phyloP scores from a whole-genome alignment of 2,113 vertebrate genomes.

The cattle (Bos taurus) region DNA sequence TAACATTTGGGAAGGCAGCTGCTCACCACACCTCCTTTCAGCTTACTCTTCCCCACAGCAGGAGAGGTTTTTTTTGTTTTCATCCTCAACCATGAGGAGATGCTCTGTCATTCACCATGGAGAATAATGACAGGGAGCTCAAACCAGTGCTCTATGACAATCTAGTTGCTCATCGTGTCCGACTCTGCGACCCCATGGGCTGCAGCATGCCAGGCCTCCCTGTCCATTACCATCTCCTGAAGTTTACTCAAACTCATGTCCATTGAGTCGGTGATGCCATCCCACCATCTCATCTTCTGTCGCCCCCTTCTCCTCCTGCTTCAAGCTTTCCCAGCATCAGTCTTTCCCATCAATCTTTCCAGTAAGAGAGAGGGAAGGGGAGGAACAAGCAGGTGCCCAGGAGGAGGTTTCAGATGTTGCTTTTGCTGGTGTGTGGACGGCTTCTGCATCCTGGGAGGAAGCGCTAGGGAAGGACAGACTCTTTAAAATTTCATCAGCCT shows the following conservation, averaged over 20 bases:
- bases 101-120: not conserved
- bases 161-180: not conserved
- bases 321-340: not conserved
- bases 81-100: not conserved
- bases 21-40: no score
- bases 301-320: not conserved
- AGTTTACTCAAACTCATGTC: not conserved
- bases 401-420: rapidly evolving
- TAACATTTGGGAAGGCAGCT: no score
- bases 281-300: not conserved
- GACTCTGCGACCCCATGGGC: not conserved
- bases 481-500: constrained; percentile 9
- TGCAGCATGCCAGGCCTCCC: not conserved
- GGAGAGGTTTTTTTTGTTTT: not conserved
- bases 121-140: not conserved
- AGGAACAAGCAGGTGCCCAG: not conserved
- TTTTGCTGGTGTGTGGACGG: rapidly evolving
- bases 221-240: not conserved
- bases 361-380: not conserved
- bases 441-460: not conserved
- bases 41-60: not conserved
- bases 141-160: not conserved
- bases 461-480: not conserved
- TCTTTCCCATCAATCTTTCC: not conserved
- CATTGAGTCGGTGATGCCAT: not conserved